These are phyloP conservation scores for Callipepla squamata DNA, from an alignment of 2,113 vertebrate species.

Conservation along the genomic window DNA sequence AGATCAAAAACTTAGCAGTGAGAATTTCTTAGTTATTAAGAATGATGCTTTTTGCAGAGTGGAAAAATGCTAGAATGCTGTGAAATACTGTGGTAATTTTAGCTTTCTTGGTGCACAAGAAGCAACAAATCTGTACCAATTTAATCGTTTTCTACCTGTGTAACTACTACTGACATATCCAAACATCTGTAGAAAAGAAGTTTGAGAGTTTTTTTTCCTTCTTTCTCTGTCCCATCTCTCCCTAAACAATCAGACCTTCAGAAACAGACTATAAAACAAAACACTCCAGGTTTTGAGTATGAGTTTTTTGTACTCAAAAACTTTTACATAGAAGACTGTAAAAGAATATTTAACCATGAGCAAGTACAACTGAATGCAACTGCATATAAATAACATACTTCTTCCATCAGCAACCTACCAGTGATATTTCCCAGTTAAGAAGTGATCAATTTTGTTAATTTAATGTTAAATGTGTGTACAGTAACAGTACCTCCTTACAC, in stretches of 20 bases:
- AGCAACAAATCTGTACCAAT: background rate
- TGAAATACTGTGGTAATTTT: background rate
- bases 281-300: background rate
- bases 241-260: background rate
- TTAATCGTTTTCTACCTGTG: background rate
- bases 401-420: background rate
- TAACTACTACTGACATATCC: background rate
- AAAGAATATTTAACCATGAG: background rate
- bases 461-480: background rate
- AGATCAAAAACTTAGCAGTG: background rate
- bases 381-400: fast-evolving
- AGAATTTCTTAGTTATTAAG: background rate
- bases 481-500: background rate
- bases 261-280: background rate
- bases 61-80: background rate
- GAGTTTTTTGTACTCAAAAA: background rate
- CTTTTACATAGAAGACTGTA: background rate
- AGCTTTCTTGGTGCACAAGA: background rate
- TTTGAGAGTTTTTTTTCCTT: background rate
- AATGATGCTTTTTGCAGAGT: background rate
- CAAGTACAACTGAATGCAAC: fast-evolving
- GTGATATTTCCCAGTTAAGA: background rate
- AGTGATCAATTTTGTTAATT: background rate
- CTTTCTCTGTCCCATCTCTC: background rate
- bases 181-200: background rate